Evolutionary conservation across 2,888 invertebrate species (phyloP).

Genomic region (Matsumyia berberina): DNA sequence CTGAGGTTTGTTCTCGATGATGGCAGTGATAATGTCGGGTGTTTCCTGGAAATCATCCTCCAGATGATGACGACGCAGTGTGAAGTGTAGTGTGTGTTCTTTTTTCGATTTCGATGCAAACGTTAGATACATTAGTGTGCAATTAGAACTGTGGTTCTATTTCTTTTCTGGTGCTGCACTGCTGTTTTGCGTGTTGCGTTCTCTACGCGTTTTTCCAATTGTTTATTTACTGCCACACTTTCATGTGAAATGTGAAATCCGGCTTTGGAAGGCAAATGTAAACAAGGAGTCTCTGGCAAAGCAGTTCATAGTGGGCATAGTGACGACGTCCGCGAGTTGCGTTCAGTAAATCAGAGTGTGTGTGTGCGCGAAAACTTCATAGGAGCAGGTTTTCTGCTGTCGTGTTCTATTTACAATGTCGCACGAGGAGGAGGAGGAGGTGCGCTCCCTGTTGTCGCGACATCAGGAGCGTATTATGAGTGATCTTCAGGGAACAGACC

Average conservation of each 20-base stretch:
- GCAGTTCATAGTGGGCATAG: constrained; percentile 17
- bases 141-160: constrained; percentile 35
- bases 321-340: constrained; percentile 19
- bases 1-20: constrained; percentile 40
- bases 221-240: constrained; percentile 66
- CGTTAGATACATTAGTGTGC: constrained; percentile 52
- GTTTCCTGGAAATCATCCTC: constrained; percentile 59
- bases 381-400: constrained; percentile 2
- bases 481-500: constrained; percentile 87
- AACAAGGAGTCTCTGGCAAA: constrained; percentile 60
- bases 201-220: neutral
- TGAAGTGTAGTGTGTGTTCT: too few relatives aligned
- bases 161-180: too few relatives aligned
- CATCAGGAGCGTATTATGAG: constrained; percentile 87
- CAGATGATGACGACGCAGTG: constrained; percentile 36
- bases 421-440: constrained; percentile 84
- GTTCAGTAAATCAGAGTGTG: constrained; percentile 15
- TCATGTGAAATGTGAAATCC: constrained; percentile 71
- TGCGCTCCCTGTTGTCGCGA: constrained; percentile 87
- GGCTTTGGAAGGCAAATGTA: constrained; percentile 70
- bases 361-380: constrained; percentile 21
- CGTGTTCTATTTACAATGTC: constrained; percentile 79
- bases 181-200: constrained; percentile 21
- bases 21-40: constrained; percentile 28
- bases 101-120: constrained; percentile 29